These are phyloP conservation scores for Drosophila bocqueti DNA, from an alignment of 1,140 invertebrate species.

Conservation along the genomic window DNA sequence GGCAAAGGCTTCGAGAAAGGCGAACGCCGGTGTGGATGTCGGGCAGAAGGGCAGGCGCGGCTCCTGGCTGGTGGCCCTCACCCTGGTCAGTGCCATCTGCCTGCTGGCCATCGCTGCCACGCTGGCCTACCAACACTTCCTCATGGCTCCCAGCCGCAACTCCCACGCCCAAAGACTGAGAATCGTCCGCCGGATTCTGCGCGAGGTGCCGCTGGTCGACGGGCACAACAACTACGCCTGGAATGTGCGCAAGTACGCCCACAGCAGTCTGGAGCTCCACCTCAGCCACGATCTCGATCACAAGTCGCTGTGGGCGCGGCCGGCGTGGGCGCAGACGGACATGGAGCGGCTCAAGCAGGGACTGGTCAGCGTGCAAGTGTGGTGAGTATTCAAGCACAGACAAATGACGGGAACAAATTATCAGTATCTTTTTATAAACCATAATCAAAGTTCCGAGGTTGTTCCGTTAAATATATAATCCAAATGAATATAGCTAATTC, in stretches of 20 bases:
- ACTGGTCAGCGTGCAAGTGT: conserved; percentile 92
- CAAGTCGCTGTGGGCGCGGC: conserved; percentile 92
- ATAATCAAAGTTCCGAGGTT: not conserved
- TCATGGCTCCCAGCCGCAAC: conserved; percentile 86
- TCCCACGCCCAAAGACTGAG: conserved; percentile 87
- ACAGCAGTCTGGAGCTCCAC: conserved; percentile 93
- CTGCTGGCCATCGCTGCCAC: conserved; percentile 76
- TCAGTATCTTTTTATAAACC: not conserved
- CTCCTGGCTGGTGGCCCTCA: conserved; percentile 74
- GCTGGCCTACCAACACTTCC: conserved; percentile 80
- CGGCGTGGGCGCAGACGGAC: conserved; percentile 95
- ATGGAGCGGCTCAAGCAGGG: conserved; percentile 93
- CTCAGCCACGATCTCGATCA: conserved; percentile 90
- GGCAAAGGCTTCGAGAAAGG: conserved; percentile 54
- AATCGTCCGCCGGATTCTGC: conserved; percentile 87
- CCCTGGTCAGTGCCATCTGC: conserved; percentile 73
- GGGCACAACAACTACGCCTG: conserved; percentile 96
- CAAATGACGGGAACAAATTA: not conserved
- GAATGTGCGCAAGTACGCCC: conserved; percentile 92
- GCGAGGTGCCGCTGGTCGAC: conserved; percentile 87
- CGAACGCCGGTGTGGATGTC: conserved; percentile 26
- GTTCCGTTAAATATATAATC: not conserved
- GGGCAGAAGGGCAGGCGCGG: conserved; percentile 68
- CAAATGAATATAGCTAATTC: no score
- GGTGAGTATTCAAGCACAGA: conserved; percentile 75